Conservation (phyloP, 2,888 invertebrate genomes). For the Micoletzkya japonica region DNA sequence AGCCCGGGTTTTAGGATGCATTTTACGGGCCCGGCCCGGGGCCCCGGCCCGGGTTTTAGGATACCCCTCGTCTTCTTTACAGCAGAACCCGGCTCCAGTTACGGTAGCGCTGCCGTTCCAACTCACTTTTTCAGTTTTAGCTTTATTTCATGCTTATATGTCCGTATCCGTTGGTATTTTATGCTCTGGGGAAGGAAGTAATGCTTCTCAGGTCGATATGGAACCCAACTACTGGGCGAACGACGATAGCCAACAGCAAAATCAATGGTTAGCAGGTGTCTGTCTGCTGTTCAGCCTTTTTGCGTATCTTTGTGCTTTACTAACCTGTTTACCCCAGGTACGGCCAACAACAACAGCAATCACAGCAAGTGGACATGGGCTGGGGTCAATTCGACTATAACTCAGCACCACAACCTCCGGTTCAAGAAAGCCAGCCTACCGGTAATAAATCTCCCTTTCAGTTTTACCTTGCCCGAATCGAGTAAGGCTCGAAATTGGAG, state of each 20-base stretch:
- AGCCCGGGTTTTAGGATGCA: too few species aligned
- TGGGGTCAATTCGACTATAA: conserved; percentile 55
- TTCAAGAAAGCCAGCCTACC: conserved; percentile 8
- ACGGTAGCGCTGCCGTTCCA: conserved; percentile 9
- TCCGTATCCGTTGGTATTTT: not conserved
- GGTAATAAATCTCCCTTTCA: not conserved
- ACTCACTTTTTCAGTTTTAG: conserved; percentile 11
- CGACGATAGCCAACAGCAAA: conserved; percentile 29
- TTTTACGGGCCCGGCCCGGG: too few species aligned
- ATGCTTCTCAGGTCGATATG: conserved; percentile 14
- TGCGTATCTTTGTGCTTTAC: not conserved
- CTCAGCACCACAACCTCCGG: conserved; percentile 39
- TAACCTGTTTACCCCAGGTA: not conserved
- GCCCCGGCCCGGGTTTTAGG: too few species aligned
- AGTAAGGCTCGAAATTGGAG: too few species aligned
- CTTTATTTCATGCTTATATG: not conserved
- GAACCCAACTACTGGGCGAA: conserved; percentile 35
- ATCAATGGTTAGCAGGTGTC: conserved; percentile 17
- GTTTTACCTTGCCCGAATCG: too few species aligned
- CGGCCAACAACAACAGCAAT: conserved; percentile 7
- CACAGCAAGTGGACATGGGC: conserved; percentile 34
- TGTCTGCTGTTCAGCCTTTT: not conserved
- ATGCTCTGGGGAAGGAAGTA: not conserved
- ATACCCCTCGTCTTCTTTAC: too few species aligned
- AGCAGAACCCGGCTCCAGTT: not conserved